These are phyloP conservation scores for Vipera ursinii DNA, from an alignment of 2,797 vertebrate species.

Conservation along the genomic window DNA sequence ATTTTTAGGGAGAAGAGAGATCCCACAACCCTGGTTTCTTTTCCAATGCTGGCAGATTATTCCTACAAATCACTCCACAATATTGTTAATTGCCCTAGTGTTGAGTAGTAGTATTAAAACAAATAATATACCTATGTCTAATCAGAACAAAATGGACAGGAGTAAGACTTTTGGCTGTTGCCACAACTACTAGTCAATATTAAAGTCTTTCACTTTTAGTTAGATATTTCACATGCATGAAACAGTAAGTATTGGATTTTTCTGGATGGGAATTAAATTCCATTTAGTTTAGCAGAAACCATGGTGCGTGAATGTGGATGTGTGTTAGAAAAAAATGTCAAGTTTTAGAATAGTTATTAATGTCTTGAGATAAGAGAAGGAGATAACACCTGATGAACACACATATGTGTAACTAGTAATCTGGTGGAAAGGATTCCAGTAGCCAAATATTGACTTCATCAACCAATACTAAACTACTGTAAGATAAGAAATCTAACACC, in stretches of 20 bases:
- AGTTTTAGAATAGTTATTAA: conserved; percentile 6
- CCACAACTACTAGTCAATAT: not conserved
- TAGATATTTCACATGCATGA: not conserved
- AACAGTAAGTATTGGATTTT: not conserved
- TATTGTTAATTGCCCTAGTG: not conserved
- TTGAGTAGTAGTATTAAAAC: not conserved
- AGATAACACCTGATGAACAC: not conserved
- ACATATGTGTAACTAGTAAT: not conserved
- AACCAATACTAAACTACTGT: conserved; percentile 39
- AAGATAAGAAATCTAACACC: conserved; percentile 61
- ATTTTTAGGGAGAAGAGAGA: not conserved
- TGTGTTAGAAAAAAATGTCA: not conserved
- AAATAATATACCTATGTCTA: not conserved
- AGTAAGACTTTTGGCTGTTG: not conserved
- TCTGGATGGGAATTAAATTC: not conserved
- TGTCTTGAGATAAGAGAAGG: conserved; percentile 4
- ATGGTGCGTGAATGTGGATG: too few species aligned
- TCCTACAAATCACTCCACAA: not conserved
- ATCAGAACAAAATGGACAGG: not conserved
- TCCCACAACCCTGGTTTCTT: not conserved
- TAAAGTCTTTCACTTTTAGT: not conserved
- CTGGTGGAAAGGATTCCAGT: conserved; percentile 1
- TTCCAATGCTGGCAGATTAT: not conserved
- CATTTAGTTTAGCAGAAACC: not conserved
- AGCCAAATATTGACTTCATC: conserved; percentile 48